These are phyloP conservation scores for Callyntrura sp. DNA, from an alignment of 2,888 invertebrate species.

Conservation along the genomic window DNA sequence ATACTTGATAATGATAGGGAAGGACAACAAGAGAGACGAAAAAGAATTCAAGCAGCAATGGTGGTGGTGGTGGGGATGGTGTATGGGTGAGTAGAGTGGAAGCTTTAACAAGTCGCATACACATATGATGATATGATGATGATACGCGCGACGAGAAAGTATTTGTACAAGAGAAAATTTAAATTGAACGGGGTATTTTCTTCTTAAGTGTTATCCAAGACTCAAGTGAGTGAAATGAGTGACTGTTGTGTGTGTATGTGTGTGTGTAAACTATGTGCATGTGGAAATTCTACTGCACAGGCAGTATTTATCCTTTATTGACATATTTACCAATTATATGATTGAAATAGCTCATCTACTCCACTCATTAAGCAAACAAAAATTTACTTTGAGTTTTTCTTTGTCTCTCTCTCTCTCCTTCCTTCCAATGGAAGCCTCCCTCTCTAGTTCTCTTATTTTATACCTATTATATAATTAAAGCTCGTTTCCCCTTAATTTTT, in stretches of 20 bases:
- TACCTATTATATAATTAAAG: slow-evolving; percentile 75
- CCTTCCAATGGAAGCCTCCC: no score
- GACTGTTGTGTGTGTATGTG: not conserved
- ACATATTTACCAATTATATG: slow-evolving; percentile 76
- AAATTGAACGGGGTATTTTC: slow-evolving; percentile 63
- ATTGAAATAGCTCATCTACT: slow-evolving; percentile 76
- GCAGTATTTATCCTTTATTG: slow-evolving; percentile 70
- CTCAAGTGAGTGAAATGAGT: slow-evolving; percentile 49
- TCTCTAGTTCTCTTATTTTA: not conserved
- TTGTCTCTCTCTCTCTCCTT: not conserved
- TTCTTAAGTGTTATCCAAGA: slow-evolving; percentile 45
- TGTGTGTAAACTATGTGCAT: not conserved
- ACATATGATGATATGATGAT: slow-evolving; percentile 18
- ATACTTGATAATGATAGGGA: slow-evolving; percentile 48
- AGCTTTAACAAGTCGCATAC: slow-evolving; percentile 20
- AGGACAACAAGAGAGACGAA: slow-evolving; percentile 4
- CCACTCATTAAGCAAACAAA: slow-evolving; percentile 78
- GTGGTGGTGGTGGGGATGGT: not conserved
- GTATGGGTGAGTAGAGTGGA: not conserved
- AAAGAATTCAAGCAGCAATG: not conserved
- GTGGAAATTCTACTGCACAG: slow-evolving; percentile 39
- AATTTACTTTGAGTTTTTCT: slow-evolving; percentile 65
- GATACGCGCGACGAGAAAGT: slow-evolving; percentile 33
- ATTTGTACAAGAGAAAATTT: slow-evolving; percentile 65
- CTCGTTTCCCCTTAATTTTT: slow-evolving; percentile 58